Conservation (phyloP, 2,113 vertebrate genomes). For the Brachyhypopomus occidentalis region DNA sequence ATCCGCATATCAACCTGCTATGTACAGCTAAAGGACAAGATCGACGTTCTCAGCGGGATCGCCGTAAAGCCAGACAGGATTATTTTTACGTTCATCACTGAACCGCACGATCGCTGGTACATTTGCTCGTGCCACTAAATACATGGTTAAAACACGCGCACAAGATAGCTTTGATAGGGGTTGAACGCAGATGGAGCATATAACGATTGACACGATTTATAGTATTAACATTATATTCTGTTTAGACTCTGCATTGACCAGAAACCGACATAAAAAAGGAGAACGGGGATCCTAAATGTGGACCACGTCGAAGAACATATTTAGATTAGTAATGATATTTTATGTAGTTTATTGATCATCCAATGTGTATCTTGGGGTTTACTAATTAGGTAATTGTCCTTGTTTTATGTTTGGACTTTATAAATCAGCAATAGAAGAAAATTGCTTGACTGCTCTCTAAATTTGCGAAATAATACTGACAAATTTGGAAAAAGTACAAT, state of each 20-base stretch:
- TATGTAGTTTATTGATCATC: neutral
- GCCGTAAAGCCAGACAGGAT: neutral
- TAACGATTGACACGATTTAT: neutral
- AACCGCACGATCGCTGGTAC: neutral
- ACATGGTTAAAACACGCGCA: neutral
- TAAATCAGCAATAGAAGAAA: neutral
- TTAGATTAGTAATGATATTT: neutral
- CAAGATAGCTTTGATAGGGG: too few relatives aligned
- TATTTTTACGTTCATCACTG: neutral
- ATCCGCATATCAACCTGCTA: slow-evolving; percentile 37
- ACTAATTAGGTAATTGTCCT: neutral
- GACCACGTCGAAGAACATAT: neutral
- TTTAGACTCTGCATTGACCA: neutral
- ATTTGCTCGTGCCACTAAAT: neutral
- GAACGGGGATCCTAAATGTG: neutral
- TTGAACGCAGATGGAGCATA: too few relatives aligned
- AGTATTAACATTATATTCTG: neutral
- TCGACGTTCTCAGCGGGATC: neutral
- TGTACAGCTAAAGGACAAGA: slow-evolving; percentile 7
- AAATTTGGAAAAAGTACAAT: neutral
- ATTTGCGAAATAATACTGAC: neutral
- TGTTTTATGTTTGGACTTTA: neutral
- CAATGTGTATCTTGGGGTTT: neutral
- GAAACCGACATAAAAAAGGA: neutral
- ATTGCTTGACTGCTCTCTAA: too few relatives aligned